A percentile compares a stretch with the other conserved stretches of the same genome.
phyloP scores from a whole-genome alignment of 2,797 vertebrate genomes.

The Bradypodion ventrale region DNA sequence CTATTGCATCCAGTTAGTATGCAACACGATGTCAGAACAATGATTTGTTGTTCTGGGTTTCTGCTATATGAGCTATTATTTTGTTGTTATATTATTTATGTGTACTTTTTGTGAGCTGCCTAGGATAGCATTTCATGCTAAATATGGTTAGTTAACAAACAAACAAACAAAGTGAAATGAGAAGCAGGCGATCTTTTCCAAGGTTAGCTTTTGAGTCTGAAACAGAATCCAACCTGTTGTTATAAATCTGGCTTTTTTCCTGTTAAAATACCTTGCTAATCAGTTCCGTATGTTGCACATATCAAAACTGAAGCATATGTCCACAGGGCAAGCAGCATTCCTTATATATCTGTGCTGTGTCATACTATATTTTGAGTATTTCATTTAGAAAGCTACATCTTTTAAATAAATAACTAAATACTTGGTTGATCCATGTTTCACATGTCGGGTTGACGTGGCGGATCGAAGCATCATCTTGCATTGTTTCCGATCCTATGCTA shows the following conservation, averaged over 20 bases:
- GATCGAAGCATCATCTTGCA: no score
- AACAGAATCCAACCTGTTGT: conserved; percentile 66
- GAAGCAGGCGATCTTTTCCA: conserved; percentile 62
- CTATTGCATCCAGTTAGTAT: conserved; percentile 35
- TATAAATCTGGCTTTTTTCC: conserved; percentile 56
- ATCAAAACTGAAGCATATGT: conserved; percentile 21
- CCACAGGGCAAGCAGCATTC: not conserved
- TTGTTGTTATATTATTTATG: no score
- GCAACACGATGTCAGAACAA: conserved; percentile 46
- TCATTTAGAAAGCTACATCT: not conserved
- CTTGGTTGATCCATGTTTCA: no score
- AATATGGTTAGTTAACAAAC: no score
- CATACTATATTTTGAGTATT: not conserved
- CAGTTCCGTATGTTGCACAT: conserved; percentile 47
- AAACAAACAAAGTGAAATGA: no score
- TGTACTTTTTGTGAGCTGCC: no score
- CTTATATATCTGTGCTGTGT: not conserved
- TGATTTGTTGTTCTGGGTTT: no score
- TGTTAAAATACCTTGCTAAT: conserved; percentile 62
- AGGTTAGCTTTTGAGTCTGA: conserved; percentile 57
- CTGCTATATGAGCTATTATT: no score
- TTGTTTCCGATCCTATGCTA: no score
- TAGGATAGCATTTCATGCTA: no score
- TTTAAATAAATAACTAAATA: not conserved
- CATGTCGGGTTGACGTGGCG: no score